Conservation (phyloP, 2,888 invertebrate species). For the Lepidocyrtoides sp. region DNA sequence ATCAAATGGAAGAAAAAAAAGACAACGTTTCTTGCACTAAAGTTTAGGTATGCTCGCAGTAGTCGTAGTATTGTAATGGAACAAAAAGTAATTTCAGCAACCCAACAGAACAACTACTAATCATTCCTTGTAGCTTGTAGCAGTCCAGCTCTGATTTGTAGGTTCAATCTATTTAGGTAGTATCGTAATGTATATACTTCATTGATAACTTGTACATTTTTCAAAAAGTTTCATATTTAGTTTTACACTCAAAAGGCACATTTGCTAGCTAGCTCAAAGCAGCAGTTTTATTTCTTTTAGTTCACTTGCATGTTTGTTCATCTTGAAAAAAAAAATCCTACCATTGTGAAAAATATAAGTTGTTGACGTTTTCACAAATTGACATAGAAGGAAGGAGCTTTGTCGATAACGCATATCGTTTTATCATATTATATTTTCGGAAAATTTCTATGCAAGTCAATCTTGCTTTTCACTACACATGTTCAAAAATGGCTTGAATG, state of each 20-base stretch:
- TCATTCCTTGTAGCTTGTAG: constrained; percentile 4
- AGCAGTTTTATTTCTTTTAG: neutral
- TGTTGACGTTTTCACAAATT: neutral
- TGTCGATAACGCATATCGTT: neutral
- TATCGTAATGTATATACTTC: neutral
- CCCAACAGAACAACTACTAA: constrained; percentile 26
- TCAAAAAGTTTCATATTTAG: neutral
- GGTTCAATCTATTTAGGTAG: neutral
- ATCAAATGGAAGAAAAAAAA: neutral
- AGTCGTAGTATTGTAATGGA: constrained; percentile 28
- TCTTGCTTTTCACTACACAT: neutral
- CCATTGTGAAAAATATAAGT: neutral
- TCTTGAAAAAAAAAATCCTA: neutral
- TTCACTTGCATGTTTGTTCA: neutral
- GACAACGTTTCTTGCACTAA: constrained; percentile 25
- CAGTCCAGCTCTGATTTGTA: constrained; percentile 12
- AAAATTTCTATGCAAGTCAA: neutral
- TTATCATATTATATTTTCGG: constrained; percentile 10
- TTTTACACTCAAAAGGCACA: neutral
- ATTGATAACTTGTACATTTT: neutral
- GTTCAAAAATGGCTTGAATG: neutral
- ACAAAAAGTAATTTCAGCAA: constrained; percentile 38
- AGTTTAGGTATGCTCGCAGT: neutral
- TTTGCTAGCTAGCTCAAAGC: neutral
- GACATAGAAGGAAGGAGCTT: neutral